Evolutionary conservation across 2,113 vertebrate species (phyloP).

Genomic region (Pipa parva): DNA sequence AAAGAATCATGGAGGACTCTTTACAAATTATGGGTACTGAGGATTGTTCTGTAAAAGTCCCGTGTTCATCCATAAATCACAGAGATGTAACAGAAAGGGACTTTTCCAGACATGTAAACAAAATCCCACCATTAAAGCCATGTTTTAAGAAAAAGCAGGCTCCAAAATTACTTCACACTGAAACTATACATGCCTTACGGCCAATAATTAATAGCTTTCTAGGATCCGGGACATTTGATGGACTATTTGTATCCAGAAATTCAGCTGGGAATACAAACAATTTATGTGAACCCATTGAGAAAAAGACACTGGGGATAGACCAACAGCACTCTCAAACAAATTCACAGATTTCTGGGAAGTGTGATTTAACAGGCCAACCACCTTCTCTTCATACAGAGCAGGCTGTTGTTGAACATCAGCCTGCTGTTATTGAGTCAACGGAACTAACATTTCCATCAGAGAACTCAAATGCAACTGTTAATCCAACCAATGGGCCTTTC

Average conservation of each 20-base stretch:
- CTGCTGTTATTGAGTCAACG: slow-evolving; percentile 57
- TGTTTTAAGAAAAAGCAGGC: slow-evolving; percentile 92
- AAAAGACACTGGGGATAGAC: slow-evolving; percentile 73
- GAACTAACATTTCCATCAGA: slow-evolving; percentile 38
- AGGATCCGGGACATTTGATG: slow-evolving; percentile 76
- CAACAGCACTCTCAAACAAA: slow-evolving; percentile 69
- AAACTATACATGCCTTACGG: slow-evolving; percentile 80
- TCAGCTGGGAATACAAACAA: slow-evolving; percentile 60
- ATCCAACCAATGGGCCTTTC: slow-evolving; percentile 58
- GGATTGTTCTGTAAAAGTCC: slow-evolving; percentile 49
- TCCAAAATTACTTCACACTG: slow-evolving; percentile 78
- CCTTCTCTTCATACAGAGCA: slow-evolving; percentile 53
- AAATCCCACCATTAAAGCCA: slow-evolving; percentile 88
- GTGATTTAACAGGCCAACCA: slow-evolving; percentile 45
- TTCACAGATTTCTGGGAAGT: slow-evolving; percentile 58
- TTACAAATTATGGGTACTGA: slow-evolving; percentile 69
- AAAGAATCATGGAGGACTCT: slow-evolving; percentile 62
- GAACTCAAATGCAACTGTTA: slow-evolving; percentile 47
- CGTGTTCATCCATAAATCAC: slow-evolving; percentile 58
- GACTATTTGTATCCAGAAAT: slow-evolving; percentile 80
- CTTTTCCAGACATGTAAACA: slow-evolving; percentile 75
- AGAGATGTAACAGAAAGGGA: slow-evolving; percentile 58
- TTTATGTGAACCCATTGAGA: slow-evolving; percentile 77
- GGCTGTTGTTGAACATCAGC: slow-evolving; percentile 56
- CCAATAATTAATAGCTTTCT: slow-evolving; percentile 85